Base-by-base conservation (phyloP, 2,888 invertebrate species). In the Ceratothoa steindachneri region DNA sequence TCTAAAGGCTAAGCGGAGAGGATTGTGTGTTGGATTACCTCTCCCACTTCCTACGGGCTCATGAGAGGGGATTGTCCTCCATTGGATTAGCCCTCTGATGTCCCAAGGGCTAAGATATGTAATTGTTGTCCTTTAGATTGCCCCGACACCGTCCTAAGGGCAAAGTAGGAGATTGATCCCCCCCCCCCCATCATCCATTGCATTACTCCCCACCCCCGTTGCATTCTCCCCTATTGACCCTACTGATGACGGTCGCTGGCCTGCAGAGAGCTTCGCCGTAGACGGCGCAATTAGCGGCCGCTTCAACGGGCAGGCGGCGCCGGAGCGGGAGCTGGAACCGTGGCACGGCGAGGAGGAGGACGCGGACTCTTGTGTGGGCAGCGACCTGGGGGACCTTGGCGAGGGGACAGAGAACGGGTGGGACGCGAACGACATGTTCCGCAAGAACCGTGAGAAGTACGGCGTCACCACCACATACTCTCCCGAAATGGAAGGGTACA, bases 381-480 rank as follows among this genome's bases (percentile, higher is more conserved):
- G n/a, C n/a, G n/a, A n/a, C n/a, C n/a, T n/a, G n/a, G n/a, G n/a
- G n/a, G n/a, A n/a, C n/a, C n/a, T n/a, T n/a, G n/a, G n/a, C n/a
- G n/a, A n/a, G n/a, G n/a, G n/a, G n/a, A n/a, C n/a, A n/a, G n/a
- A 86, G 85, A 95, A 95, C 87, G 97, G 97, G 75, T 98, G 98
- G 97, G 94, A 96, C 87, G 91, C 92, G 1, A 90, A 92, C 84
- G 97, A 97, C 81, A 98, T 98, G 97, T 98, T 98, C 86, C 88
- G 91, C 80, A 93, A 91, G 84, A 97, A 97, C 86, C 93, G 94
- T 84, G 89, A 90, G 83, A 89, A 92, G 81, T 97, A 96, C 85
- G 95, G 97, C 71, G 94, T 97, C 9, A 91, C 91, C 82, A 93
- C 95, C 81, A 94, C 94, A 1, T 98, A 93, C 84, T 95, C 95